Conservation (phyloP, 1,140 invertebrate species). For the Drosophila bocki region DNA sequence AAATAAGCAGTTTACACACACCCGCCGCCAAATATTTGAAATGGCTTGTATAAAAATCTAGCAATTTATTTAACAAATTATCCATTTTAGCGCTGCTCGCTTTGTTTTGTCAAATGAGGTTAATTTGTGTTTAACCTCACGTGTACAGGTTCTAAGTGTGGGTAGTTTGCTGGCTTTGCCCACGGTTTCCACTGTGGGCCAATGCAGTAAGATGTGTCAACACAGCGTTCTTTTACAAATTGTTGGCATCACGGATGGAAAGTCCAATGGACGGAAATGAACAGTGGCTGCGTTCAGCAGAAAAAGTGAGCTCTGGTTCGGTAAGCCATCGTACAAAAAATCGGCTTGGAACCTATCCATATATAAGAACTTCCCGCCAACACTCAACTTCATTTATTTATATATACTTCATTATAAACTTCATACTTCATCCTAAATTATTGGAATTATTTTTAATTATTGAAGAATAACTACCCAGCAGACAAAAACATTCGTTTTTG, state of each 20-base stretch:
- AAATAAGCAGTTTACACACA: constrained; percentile 65
- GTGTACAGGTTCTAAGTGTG: constrained; percentile 39
- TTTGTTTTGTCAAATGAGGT: constrained; percentile 85
- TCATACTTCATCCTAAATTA: too few species aligned
- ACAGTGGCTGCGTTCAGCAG: background rate
- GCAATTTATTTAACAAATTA: constrained; percentile 85
- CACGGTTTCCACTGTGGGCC: constrained; percentile 28
- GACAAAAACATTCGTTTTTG: too few species aligned
- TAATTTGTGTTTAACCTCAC: constrained; percentile 83
- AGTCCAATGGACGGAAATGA: too few species aligned
- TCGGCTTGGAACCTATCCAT: too few species aligned
- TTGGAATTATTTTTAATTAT: too few species aligned
- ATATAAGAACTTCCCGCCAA: too few species aligned
- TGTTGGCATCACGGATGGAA: background rate
- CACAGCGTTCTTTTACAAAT: constrained; percentile 21
- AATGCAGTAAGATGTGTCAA: constrained; percentile 39
- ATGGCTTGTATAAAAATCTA: constrained; percentile 67
- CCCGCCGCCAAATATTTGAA: constrained; percentile 45
- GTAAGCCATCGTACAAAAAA: too few species aligned
- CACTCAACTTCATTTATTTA: too few species aligned
- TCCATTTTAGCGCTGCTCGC: constrained; percentile 78
- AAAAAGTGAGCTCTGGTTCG: too few species aligned
- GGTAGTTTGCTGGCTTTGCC: constrained; percentile 34
- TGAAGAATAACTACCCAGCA: too few species aligned
- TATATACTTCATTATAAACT: too few species aligned